Conservation (phyloP, 2,888 invertebrate species). For the Clitarchus hookeri region DNA sequence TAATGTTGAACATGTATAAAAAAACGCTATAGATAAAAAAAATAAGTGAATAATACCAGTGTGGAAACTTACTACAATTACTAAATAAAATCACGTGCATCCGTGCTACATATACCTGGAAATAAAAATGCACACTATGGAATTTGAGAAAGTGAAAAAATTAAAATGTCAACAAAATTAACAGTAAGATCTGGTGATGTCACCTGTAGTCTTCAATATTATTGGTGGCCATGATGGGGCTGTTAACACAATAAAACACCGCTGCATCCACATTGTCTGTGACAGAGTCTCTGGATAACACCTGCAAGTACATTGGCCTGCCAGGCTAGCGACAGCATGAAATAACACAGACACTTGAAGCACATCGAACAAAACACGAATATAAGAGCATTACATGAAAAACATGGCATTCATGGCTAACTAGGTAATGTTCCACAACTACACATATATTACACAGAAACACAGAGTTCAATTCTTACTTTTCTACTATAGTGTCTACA, state of each 20-base stretch:
- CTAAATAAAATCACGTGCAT: background rate
- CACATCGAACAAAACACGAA: background rate
- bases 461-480: background rate
- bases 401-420: background rate
- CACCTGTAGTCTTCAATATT: constrained; percentile 53
- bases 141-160: background rate
- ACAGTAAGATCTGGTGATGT: background rate
- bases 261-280: constrained; percentile 65
- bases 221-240: constrained; percentile 52
- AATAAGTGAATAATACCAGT: background rate
- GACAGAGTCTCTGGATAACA: constrained; percentile 63
- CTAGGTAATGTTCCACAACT: background rate
- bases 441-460: background rate
- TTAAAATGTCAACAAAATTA: background rate
- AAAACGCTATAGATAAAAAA: too few species aligned
- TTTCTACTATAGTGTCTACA: background rate
- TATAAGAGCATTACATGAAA: background rate
- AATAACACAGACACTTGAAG: constrained; percentile 24
- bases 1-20: background rate
- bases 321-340: constrained; percentile 18
- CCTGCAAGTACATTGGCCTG: constrained; percentile 50
- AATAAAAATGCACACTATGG: background rate
- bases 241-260: constrained; percentile 55
- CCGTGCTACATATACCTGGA: background rate
- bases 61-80: background rate